These are phyloP conservation scores for Eonycteris spelaea DNA, from an alignment of 2,113 vertebrate species.

Conservation along the genomic window DNA sequence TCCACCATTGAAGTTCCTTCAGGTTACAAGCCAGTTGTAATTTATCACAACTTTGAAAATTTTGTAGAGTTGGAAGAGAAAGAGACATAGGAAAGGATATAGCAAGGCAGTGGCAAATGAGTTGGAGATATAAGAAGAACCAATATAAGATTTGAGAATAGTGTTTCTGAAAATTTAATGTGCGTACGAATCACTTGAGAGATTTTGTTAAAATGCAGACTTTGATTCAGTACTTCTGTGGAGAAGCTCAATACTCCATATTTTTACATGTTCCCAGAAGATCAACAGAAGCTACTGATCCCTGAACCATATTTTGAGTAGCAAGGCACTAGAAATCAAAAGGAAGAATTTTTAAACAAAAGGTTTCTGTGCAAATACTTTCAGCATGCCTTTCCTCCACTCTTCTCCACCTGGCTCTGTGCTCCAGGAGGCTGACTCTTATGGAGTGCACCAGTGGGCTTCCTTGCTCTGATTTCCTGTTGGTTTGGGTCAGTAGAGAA, in stretches of 20 bases:
- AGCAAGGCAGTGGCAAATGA: neutral
- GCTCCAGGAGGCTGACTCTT: neutral
- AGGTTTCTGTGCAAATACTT: neutral
- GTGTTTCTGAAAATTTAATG: constrained; percentile 39
- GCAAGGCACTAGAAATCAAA: neutral
- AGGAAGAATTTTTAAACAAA: neutral
- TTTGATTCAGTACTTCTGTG: neutral
- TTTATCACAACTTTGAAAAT: neutral
- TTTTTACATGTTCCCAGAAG: neutral
- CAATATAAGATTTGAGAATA: neutral
- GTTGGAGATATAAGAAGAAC: neutral
- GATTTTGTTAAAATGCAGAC: neutral
- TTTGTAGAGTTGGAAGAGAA: neutral
- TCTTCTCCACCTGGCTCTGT: neutral
- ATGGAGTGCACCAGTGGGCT: neutral
- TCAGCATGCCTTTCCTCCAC: neutral
- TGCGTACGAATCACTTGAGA: neutral
- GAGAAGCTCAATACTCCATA: neutral
- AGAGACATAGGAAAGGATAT: neutral
- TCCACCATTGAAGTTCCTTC: neutral
- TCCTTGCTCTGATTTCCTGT: neutral
- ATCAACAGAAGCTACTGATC: neutral
- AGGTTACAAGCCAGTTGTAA: neutral
- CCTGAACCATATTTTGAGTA: neutral
- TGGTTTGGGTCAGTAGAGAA: neutral